phyloP scores from a whole-genome alignment of 2,888 invertebrate genomes.

The Automeris io region DNA sequence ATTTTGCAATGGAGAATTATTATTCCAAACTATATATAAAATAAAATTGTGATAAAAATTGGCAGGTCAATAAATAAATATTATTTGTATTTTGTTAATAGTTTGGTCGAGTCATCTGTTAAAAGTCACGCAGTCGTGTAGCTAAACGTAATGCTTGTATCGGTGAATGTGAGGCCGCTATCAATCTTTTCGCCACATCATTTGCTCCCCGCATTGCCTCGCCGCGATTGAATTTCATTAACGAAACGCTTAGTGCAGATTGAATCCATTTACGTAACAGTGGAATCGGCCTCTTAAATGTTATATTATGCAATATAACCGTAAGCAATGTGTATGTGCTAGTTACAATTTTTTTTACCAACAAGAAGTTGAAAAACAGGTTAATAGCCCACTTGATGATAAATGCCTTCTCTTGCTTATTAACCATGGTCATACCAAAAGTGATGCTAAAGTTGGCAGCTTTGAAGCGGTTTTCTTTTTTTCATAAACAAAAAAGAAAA shows the following conservation, averaged over 20 bases:
- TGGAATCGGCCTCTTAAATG: conserved; percentile 48
- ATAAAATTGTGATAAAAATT: too few relatives aligned
- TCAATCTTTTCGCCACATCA: conserved; percentile 76
- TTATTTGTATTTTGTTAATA: conserved; percentile 1
- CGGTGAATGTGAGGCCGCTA: conserved; percentile 37
- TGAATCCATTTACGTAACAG: conserved; percentile 73
- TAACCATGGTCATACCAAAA: too few relatives aligned
- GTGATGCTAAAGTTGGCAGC: too few relatives aligned
- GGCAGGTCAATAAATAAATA: neutral
- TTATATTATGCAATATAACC: conserved; percentile 37
- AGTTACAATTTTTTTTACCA: too few relatives aligned
- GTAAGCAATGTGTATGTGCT: conserved; percentile 8
- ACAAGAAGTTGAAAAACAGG: too few relatives aligned
- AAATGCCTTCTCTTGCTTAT: too few relatives aligned
- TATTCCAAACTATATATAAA: too few relatives aligned
- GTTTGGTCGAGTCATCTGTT: conserved; percentile 8
- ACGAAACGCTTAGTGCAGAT: conserved; percentile 74
- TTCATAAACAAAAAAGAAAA: too few relatives aligned
- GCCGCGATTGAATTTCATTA: conserved; percentile 75
- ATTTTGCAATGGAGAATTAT: too few relatives aligned
- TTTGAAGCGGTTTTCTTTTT: too few relatives aligned
- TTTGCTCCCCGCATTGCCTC: conserved; percentile 64
- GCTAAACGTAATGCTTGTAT: conserved; percentile 10
- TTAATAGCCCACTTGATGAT: too few relatives aligned
- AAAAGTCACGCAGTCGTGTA: conserved; percentile 12